Evolutionary conservation across 2,797 vertebrate species (phyloP).

Genomic region (Sebastes itinus): DNA sequence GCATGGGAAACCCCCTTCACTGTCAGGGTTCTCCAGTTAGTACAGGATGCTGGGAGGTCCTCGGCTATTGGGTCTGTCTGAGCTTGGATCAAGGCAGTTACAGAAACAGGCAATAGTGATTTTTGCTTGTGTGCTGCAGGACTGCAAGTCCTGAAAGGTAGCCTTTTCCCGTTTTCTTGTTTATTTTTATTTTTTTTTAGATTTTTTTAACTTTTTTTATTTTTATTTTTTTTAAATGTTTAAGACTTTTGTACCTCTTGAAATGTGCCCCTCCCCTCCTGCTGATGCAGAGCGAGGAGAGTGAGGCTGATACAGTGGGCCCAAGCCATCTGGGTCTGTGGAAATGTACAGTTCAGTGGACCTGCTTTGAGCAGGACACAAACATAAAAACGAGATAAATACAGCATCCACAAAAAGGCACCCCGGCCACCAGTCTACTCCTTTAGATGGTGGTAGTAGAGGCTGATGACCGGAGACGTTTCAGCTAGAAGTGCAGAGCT

Average conservation of each 20-base stretch:
- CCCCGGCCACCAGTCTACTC: constrained; percentile 67
- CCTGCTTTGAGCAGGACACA: constrained; percentile 77
- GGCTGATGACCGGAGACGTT: constrained; percentile 71
- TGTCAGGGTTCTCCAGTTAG: constrained; percentile 74
- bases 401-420: constrained; percentile 83
- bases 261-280: constrained; percentile 60
- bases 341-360: constrained; percentile 81
- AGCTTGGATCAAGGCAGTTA: constrained; percentile 87
- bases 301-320: constrained; percentile 75
- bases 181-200: constrained; percentile 16
- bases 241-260: constrained; percentile 81
- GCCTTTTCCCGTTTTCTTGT: constrained; percentile 68
- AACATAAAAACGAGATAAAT: constrained; percentile 76
- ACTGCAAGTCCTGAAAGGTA: constrained; percentile 79
- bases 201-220: constrained; percentile 15
- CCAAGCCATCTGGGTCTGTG: constrained; percentile 73
- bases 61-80: constrained; percentile 79
- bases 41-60: constrained; percentile 76
- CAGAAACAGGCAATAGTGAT: constrained; percentile 85
- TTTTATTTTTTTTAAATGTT: constrained; percentile 28
- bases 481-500: constrained; percentile 84
- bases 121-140: constrained; percentile 84
- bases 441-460: constrained; percentile 68
- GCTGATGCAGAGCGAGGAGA: constrained; percentile 63
- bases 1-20: constrained; percentile 74